Percentiles rank a stretch among this genome's conserved stretches.
phyloP scores from a whole-genome alignment of 2,797 vertebrate species.

The Peromyscus melanophrys region DNA sequence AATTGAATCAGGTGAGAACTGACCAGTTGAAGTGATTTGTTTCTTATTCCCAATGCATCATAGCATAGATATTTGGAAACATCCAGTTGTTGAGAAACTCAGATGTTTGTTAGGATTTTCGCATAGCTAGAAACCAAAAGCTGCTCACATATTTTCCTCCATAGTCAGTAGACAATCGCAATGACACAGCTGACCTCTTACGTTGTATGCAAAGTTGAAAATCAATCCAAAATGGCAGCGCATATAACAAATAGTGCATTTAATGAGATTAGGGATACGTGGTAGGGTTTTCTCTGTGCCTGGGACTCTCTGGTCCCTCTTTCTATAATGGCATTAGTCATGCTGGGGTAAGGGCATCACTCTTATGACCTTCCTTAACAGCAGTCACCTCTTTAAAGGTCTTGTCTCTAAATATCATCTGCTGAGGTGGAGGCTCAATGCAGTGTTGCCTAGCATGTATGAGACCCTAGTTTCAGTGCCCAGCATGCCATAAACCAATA shows the following conservation, averaged over 20 bases:
- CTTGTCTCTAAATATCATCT: background rate
- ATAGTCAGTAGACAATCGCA: background rate
- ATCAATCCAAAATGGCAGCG: background rate
- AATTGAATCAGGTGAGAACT: background rate
- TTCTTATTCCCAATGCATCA: background rate
- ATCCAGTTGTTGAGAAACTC: background rate
- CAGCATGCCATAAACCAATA: background rate
- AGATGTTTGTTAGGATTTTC: background rate
- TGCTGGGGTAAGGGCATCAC: background rate
- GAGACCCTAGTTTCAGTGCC: background rate
- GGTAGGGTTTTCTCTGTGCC: background rate
- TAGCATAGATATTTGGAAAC: background rate
- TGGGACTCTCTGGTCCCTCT: background rate
- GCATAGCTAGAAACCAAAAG: background rate
- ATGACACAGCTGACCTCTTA: background rate
- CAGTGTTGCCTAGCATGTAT: background rate
- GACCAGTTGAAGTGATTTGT: background rate
- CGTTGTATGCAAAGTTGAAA: background rate
- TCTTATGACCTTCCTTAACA: background rate
- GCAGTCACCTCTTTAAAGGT: conserved; percentile 7
- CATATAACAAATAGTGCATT: background rate
- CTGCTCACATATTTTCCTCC: background rate
- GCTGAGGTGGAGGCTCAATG: background rate
- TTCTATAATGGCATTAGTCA: background rate
- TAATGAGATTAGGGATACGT: background rate